Evolutionary conservation across 2,888 invertebrate genomes (phyloP), one percentile per base, ranked within the genome.

Genomic region (Nipponacmea schrenckii): DNA sequence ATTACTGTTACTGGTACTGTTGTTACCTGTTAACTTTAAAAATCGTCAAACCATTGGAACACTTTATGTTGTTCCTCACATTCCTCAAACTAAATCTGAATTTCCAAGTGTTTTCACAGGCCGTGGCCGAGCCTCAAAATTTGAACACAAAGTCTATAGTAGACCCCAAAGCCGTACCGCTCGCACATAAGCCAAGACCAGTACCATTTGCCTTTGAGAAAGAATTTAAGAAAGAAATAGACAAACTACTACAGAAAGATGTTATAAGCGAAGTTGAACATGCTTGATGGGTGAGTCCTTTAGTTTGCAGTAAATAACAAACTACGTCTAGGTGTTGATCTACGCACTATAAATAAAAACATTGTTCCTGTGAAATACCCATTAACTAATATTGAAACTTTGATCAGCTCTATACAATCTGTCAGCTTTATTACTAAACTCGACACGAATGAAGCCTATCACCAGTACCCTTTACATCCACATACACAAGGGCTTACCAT

Each of bases 351-450:
- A 48, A 48, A 48, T 48, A 48, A 48, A 48, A 48, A 48, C 48
- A 48, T 48, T 48, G 48, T 48, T 17, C 48, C 48, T 48, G n/a
- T 48, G 48, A 48, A 48, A 48, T 48, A 48, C n/a, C 48, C 48
- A 17, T 48, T 48, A 48, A 15, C 48, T 5, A 48, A 48, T 48
- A 48, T 48, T 17, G 48, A 48, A 48, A 17, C 48, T 48, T 17
- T 48, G 48, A 17, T 48, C 17, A n/a, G 48, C 15, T 48, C 48
- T 15, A 48, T 48, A 17, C 15, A 48, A 48, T 17, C 15, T 5
- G 48, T n/a, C n/a, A 48, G n/a, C 48, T 48, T 17, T 48, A 48
- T 48, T 48, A 17, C 48, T 48, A 48, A 48, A n/a, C n/a, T n/a
- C n/a, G n/a, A n/a, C n/a, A n/a, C n/a, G n/a, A n/a, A n/a, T n/a